These are phyloP conservation scores for Podiceps cristatus DNA, from an alignment of 2,113 vertebrate species.

Conservation along the genomic window DNA sequence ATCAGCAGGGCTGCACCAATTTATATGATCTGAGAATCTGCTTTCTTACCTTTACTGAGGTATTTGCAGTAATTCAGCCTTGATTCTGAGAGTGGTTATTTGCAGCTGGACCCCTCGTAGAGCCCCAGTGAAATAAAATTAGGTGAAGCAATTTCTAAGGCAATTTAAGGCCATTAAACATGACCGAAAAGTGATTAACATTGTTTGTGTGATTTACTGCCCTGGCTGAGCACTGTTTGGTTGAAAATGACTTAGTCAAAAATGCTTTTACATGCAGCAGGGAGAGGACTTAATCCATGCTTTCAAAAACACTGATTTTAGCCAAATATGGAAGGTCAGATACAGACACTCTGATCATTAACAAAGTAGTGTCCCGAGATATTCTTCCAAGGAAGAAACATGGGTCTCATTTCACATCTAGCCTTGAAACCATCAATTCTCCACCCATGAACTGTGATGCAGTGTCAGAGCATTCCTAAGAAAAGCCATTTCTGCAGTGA, in stretches of 20 bases:
- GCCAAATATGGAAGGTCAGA: background rate
- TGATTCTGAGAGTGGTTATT: background rate
- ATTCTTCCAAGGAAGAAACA: background rate
- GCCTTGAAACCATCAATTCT: background rate
- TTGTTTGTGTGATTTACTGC: conserved; percentile 63
- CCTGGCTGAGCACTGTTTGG: conserved; percentile 9
- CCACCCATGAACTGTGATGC: background rate
- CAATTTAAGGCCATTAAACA: conserved; percentile 38
- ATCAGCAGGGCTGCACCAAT: conserved; percentile 7
- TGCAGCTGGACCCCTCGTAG: background rate
- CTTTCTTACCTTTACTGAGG: background rate
- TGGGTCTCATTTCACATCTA: background rate
- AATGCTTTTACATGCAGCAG: conserved; percentile 9
- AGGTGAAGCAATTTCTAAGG: conserved; percentile 27
- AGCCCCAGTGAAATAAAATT: conserved; percentile 35
- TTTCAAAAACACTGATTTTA: conserved; percentile 2
- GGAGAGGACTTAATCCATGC: conserved; percentile 10
- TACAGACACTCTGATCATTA: background rate
- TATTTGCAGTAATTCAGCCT: conserved; percentile 13
- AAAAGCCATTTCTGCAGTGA: background rate
- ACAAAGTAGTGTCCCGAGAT: background rate
- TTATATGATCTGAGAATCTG: background rate
- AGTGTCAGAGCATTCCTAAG: background rate
- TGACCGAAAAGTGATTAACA: conserved; percentile 35
- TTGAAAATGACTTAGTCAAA: conserved; percentile 33